Conservation (phyloP, 2,888 invertebrate genomes). For the Amphipyra tragopoginis region DNA sequence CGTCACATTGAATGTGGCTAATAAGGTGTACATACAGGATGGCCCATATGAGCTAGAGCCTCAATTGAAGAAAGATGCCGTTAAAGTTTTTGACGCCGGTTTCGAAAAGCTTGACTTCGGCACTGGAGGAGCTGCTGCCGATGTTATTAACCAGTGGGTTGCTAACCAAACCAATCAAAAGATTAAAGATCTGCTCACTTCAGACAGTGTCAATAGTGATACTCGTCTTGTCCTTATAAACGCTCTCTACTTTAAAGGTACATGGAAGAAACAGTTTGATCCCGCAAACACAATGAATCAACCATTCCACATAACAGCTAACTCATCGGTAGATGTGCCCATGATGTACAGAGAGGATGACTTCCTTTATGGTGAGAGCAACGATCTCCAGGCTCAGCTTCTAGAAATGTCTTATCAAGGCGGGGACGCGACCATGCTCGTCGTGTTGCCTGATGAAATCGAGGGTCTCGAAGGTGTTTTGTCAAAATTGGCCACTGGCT, state of each 20-base stretch:
- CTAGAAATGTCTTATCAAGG: slow-evolving; percentile 93
- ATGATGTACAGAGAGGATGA: slow-evolving; percentile 92
- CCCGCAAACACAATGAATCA: slow-evolving; percentile 87
- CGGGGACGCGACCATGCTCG: slow-evolving; percentile 92
- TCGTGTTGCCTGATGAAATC: slow-evolving; percentile 92
- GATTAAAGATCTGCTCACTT: slow-evolving; percentile 93
- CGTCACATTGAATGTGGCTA: slow-evolving; percentile 92
- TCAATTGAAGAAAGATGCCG: slow-evolving; percentile 89
- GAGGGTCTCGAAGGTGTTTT: slow-evolving; percentile 92
- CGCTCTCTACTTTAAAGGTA: slow-evolving; percentile 96
- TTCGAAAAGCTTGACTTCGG: slow-evolving; percentile 91
- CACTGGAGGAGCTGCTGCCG: slow-evolving; percentile 80
- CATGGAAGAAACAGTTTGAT: slow-evolving; percentile 93
- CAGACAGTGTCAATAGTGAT: slow-evolving; percentile 85
- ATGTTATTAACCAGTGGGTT: slow-evolving; percentile 95
- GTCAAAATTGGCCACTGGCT: slow-evolving; percentile 87
- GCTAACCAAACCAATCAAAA: slow-evolving; percentile 94
- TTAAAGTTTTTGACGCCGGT: slow-evolving; percentile 91
- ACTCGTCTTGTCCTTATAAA: slow-evolving; percentile 94
- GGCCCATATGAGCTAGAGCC: slow-evolving; percentile 85
- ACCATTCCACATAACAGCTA: slow-evolving; percentile 91
- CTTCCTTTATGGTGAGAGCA: slow-evolving; percentile 78
- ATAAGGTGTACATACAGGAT: slow-evolving; percentile 92
- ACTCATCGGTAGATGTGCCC: slow-evolving; percentile 90
- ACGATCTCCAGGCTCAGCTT: slow-evolving; percentile 85